Evolutionary conservation across 2,797 vertebrate species (phyloP), one percentile per base, ranked within the genome.

Genomic region (Trachops cirrhosus): DNA sequence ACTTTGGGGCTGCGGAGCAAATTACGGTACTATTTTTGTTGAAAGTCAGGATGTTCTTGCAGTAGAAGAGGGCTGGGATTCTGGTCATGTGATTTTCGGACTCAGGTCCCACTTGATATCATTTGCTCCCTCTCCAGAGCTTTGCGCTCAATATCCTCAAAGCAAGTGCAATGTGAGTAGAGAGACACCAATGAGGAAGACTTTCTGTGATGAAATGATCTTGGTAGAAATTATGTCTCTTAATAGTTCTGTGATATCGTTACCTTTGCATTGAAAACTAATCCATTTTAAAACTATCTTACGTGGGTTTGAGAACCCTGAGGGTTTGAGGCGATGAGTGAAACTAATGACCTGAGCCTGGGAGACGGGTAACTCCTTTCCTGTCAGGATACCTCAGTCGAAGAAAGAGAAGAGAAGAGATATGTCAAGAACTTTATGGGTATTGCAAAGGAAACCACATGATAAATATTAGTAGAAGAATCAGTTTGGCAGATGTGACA

Each of bases 21-120:
- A 78, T 93, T 86, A 70, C 0, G 90, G 9, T 77, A 44, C 2
- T 95, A 44, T 78, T 97, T 97, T 87, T 95, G 48, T 85, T 92
- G 54, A 73, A 95, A 96, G 86, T 26, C 21, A 91, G 46, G 94
- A 62, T 83, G 44, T 83, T 88, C 21, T 15, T 41, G 50, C 57
- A 62, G 71, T 32, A 89, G 67, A 89, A 97, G 62, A 12, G 48
- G 22, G 46, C 68, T 41, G 9, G 64, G 34, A 77, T 82, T 93
- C 5, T 15, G 41, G 39, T 41, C 88, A 12, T 77, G 59, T 77
- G 94, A 57, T 64, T 73, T 85, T 48, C 62, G 41, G 34, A 11
- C 32, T 85, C 26, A 29, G 11, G 48, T 73, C 2, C 70, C 62
- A 71, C 18, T 41, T 50, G 39, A 54, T 2, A 1, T n/a, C 32